phyloP scores from a whole-genome alignment of 1,140 invertebrate species.

The Heliothis subflexa region DNA sequence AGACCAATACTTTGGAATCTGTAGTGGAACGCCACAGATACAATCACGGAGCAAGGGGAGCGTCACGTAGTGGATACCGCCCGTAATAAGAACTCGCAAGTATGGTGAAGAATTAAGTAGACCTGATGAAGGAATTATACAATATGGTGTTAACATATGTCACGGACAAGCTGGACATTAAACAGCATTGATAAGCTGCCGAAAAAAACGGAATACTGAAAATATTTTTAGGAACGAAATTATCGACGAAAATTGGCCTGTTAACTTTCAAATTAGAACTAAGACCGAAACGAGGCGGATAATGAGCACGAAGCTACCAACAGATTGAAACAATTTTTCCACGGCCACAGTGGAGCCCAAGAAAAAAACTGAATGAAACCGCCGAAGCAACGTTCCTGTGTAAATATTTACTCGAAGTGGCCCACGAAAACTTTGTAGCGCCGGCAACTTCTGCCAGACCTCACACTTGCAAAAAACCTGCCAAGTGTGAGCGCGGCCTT shows the following conservation, averaged over 20 bases:
- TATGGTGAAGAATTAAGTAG: slow-evolving; percentile 45
- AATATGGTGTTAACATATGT: background rate
- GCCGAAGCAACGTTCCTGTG: slow-evolving; percentile 69
- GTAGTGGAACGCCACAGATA: slow-evolving; percentile 1
- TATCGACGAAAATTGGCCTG: background rate
- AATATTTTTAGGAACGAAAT: background rate
- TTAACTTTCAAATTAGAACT: slow-evolving; percentile 29
- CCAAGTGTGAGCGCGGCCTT: slow-evolving; percentile 18
- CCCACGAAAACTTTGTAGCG: slow-evolving; percentile 72
- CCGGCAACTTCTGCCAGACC: slow-evolving; percentile 65
- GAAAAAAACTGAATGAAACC: slow-evolving; percentile 67
- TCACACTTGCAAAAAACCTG: slow-evolving; percentile 65
- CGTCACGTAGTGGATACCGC: slow-evolving; percentile 66
- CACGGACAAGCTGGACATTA: background rate
- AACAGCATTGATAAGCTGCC: no score
- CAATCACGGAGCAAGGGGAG: slow-evolving; percentile 16
- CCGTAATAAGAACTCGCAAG: slow-evolving; percentile 52
- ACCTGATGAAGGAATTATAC: slow-evolving; percentile 26
- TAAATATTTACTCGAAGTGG: slow-evolving; percentile 76
- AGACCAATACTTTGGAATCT: background rate
- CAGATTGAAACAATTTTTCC: slow-evolving; percentile 65
- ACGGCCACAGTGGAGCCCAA: slow-evolving; percentile 65
- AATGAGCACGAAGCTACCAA: slow-evolving; percentile 60
- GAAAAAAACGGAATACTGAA: background rate
- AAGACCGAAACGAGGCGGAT: slow-evolving; percentile 29